Conservation (phyloP, 1,140 invertebrate genomes). For the Drosophila lacteicornis region DNA sequence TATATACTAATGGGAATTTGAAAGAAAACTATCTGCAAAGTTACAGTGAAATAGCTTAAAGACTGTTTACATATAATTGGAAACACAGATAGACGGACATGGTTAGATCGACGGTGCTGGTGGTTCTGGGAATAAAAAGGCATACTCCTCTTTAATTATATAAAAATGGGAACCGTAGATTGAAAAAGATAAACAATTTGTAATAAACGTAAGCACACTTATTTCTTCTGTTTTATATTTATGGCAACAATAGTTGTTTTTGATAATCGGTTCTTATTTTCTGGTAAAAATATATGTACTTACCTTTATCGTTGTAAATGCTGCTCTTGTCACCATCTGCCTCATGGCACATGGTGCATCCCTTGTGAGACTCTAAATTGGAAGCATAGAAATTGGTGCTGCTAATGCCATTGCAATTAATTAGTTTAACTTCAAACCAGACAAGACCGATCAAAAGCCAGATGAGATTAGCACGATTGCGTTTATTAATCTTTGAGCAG, state of each 20-base stretch:
- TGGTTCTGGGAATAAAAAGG: too few species aligned
- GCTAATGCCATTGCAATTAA: constrained; percentile 69
- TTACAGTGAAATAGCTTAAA: too few species aligned
- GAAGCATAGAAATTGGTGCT: constrained; percentile 54
- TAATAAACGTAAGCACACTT: not conserved
- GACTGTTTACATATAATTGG: too few species aligned
- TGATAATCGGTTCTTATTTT: too few species aligned
- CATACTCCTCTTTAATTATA: too few species aligned
- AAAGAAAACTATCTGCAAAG: too few species aligned
- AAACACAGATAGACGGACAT: too few species aligned
- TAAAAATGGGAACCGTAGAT: too few species aligned
- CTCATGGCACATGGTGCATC: constrained; percentile 66
- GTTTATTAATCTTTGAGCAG: constrained; percentile 60
- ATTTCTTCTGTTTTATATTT: not conserved
- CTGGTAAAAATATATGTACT: not conserved
- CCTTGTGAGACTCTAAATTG: constrained; percentile 57
- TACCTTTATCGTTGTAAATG: constrained; percentile 62
- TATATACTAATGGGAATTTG: too few species aligned
- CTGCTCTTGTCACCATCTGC: constrained; percentile 24
- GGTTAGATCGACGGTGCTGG: too few species aligned
- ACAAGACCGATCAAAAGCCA: constrained; percentile 81
- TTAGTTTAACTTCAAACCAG: constrained; percentile 76
- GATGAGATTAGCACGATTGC: constrained; percentile 66
- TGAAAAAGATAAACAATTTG: not conserved
- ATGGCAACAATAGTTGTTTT: not conserved